Percentiles rank a stretch among this genome's conserved stretches.
phyloP scores from a whole-genome alignment of 2,888 invertebrate genomes.

The Ochropleura plecta region DNA sequence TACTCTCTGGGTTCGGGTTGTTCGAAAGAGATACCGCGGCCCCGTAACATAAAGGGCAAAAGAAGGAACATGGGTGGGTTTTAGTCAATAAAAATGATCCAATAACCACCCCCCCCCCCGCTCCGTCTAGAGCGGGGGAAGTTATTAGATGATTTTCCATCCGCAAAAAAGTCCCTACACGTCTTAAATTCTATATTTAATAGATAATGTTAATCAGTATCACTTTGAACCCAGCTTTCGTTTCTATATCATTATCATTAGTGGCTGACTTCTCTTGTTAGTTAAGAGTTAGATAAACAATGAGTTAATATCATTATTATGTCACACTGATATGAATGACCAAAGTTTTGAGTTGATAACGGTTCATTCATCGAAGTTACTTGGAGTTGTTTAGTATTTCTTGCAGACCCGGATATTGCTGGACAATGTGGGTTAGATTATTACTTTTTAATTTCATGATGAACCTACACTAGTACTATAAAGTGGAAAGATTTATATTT shows the following conservation, averaged over 20 bases:
- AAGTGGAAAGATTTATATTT: too few species aligned
- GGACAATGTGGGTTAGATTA: not conserved
- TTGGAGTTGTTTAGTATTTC: constrained; percentile 23
- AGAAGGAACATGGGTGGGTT: too few species aligned
- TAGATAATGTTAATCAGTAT: constrained; percentile 57
- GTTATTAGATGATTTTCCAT: constrained; percentile 31
- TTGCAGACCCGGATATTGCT: not conserved
- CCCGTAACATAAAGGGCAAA: too few species aligned
- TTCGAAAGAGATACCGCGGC: too few species aligned
- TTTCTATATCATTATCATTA: constrained; percentile 29
- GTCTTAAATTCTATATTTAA: constrained; percentile 46
- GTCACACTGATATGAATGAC: constrained; percentile 29
- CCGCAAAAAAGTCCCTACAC: constrained; percentile 8
- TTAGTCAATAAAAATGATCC: too few species aligned
- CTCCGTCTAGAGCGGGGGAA: too few species aligned
- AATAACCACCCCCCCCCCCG: too few species aligned
- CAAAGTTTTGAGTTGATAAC: constrained; percentile 46
- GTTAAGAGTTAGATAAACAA: constrained; percentile 13
- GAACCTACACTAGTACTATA: too few species aligned
- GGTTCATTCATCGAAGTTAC: constrained; percentile 31
- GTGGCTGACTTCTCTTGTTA: constrained; percentile 14
- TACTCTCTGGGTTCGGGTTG: too few species aligned
- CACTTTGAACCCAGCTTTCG: constrained; percentile 49
- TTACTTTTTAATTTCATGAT: not conserved
- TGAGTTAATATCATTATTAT: constrained; percentile 30